Conservation (phyloP, 2,113 vertebrate species). For the Psammodynastes pulverulentus region DNA sequence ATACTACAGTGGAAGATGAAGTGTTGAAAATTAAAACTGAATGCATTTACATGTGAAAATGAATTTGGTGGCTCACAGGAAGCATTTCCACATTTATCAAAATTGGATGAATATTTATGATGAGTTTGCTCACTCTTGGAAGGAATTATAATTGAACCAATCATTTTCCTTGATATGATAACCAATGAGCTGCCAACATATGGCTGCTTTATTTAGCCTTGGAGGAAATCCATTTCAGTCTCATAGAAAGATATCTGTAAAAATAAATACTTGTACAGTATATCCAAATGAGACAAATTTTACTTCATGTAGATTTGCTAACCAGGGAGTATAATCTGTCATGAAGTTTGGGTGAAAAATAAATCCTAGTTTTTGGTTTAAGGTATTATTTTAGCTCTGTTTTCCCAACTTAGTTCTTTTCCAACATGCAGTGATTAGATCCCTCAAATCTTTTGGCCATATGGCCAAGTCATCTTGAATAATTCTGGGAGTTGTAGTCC, state of each 20-base stretch:
- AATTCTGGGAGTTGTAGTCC: not conserved
- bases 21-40: constrained; percentile 56
- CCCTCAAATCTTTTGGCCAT: not conserved
- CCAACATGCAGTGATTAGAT: not conserved
- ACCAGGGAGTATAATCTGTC: not conserved
- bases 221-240: constrained; percentile 24
- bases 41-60: constrained; percentile 48
- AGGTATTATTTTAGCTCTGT: not conserved
- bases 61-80: constrained; percentile 32
- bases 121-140: constrained; percentile 40
- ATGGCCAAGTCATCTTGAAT: not conserved
- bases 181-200: constrained; percentile 32
- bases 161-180: constrained; percentile 34
- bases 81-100: constrained; percentile 46
- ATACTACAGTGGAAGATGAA: constrained; percentile 31
- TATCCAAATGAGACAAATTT: constrained; percentile 5
- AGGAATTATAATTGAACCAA: constrained; percentile 49
- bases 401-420: not conserved
- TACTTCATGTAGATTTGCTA: not conserved
- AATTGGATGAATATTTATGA: constrained; percentile 54
- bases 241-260: constrained; percentile 30
- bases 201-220: constrained; percentile 32
- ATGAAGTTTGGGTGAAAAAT: not conserved
- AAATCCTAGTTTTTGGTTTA: not conserved
- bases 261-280: constrained; percentile 25